These are phyloP conservation scores for Phataginus tricuspis DNA, from an alignment of 2,797 vertebrate genomes.

Conservation along the genomic window DNA sequence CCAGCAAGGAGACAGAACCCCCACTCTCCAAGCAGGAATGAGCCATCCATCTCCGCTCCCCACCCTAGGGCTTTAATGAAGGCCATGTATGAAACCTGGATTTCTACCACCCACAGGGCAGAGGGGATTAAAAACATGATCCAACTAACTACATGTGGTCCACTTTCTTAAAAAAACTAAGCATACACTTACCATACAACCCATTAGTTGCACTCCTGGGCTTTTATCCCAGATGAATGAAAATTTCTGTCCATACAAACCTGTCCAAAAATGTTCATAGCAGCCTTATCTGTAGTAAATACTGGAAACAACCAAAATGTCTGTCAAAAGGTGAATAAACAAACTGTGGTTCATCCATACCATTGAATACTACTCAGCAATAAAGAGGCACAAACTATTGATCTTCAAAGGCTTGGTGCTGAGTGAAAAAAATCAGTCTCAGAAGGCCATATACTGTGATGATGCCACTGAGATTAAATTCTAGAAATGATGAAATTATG, in stretches of 20 bases:
- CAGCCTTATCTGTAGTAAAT: not conserved
- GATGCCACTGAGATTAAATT: not conserved
- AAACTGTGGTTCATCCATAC: not conserved
- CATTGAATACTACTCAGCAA: not conserved
- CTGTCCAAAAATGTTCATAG: not conserved
- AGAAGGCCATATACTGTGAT: not conserved
- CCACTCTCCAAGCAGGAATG: not conserved
- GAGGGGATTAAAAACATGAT: not conserved
- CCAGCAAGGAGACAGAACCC: not conserved
- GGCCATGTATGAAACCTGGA: not conserved
- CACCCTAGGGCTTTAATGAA: not conserved
- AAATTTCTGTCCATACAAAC: not conserved
- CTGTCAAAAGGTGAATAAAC: not conserved
- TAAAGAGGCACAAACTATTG: not conserved
- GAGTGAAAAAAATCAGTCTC: not conserved
- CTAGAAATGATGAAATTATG: not conserved
- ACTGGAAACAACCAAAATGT: not conserved
- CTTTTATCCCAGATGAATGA: not conserved
- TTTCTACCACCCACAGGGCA: not conserved
- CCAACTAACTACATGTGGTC: not conserved
- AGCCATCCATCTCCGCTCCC: not conserved
- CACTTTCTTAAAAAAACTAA: not conserved
- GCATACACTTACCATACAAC: not conserved
- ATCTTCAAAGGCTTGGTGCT: not conserved
- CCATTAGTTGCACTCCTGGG: not conserved